phyloP scores from a whole-genome alignment of 1,140 invertebrate species.

The Trachymyrmex cornetzi region DNA sequence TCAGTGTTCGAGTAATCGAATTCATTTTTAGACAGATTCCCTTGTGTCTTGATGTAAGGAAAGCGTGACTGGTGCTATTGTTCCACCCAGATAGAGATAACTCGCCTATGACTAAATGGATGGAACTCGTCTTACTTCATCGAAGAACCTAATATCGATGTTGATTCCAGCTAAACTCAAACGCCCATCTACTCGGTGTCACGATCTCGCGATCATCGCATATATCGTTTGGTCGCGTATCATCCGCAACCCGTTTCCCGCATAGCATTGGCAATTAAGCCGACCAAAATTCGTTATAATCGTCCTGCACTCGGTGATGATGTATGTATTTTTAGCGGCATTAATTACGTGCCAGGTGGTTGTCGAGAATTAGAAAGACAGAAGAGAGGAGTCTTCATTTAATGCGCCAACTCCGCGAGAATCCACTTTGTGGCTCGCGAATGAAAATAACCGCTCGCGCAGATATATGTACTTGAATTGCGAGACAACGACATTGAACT shows the following conservation, averaged over 20 bases:
- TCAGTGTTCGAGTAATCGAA: neutral
- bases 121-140: neutral
- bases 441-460: conserved; percentile 38
- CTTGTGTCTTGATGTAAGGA: conserved; percentile 25
- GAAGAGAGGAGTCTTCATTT: neutral
- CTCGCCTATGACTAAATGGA: conserved; percentile 16
- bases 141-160: conserved; percentile 17
- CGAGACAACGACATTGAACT: conserved; percentile 10
- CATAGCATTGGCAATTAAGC: neutral
- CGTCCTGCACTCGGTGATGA: neutral
- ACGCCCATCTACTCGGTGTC: neutral
- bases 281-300: conserved; percentile 31
- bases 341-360: conserved; percentile 11
- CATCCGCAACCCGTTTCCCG: neutral
- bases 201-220: too few relatives aligned
- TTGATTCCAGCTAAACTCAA: conserved; percentile 10
- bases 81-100: conserved; percentile 35
- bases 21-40: neutral
- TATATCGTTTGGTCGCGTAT: neutral
- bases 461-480: neutral
- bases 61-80: conserved; percentile 38
- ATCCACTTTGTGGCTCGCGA: conserved; percentile 13
- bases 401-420: neutral
- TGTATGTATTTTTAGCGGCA: neutral
- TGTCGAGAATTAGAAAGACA: neutral